Evolutionary conservation across 2,888 invertebrate genomes (phyloP).

Genomic region (Caenorhabditis japonica): DNA sequence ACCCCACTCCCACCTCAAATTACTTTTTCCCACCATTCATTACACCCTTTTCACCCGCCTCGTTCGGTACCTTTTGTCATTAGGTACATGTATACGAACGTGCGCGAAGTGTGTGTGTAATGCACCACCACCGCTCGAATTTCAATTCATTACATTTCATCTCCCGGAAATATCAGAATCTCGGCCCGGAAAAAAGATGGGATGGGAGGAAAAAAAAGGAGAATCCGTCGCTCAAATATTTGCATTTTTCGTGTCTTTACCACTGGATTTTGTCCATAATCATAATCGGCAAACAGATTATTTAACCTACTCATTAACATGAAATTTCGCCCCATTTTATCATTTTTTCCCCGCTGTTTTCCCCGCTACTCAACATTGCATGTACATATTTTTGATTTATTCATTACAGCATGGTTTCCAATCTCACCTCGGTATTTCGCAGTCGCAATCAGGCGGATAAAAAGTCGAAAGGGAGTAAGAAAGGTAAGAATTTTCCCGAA

Average conservation of each 20-base stretch:
- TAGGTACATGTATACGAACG: too few species aligned
- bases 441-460: constrained; percentile 28
- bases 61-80: not conserved
- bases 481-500: not conserved
- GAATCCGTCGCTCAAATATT: constrained; percentile 34
- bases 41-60: constrained; percentile 18
- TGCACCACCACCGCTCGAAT: constrained; percentile 15
- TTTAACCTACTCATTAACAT: constrained; percentile 38
- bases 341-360: not conserved
- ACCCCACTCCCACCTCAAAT: constrained; percentile 2
- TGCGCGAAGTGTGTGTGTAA: constrained; percentile 34
- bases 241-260: constrained; percentile 26
- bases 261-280: too few species aligned
- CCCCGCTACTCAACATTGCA: not conserved
- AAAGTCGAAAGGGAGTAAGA: constrained; percentile 1
- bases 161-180: constrained; percentile 1
- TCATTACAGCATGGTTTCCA: constrained; percentile 47
- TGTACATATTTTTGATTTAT: too few species aligned
- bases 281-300: constrained; percentile 38
- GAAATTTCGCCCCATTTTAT: constrained; percentile 4
- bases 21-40: constrained; percentile 29
- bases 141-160: not conserved
- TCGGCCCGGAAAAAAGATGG: not conserved
- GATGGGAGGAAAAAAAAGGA: not conserved
- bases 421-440: constrained; percentile 34